Evolutionary conservation across 2,888 invertebrate species (phyloP), one percentile per base, ranked within the genome.

Genomic region (Caenorhabditis sp.): DNA sequence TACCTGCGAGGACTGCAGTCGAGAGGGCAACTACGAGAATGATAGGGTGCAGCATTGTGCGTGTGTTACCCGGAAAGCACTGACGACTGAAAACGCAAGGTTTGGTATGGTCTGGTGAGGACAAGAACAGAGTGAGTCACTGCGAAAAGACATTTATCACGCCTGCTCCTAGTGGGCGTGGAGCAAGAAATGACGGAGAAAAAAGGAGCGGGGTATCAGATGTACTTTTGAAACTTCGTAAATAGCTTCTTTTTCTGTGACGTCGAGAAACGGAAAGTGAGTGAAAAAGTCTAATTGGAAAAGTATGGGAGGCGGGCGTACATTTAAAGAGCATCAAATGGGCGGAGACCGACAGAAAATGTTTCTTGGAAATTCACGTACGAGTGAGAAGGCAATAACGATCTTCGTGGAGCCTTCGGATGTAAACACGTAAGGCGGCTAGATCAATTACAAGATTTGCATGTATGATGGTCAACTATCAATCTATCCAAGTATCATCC

Each of bases 51-150:
- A 76, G 52, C 76, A 76, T 76, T 45, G 66, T 74, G 74, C 74
- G 66, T 62, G 66, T 70, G 76, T 70, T 76, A 76, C 76, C 76
- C 76, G 70, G 58, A 59, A 62, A 76, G 70, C 76, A 70, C 76
- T 61, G 66, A 75, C 61, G 63, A 68, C 68, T 75, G 75, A 37
- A 75, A 75, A 35, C 26, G 27, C 22, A 22, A 20, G 35, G 32
- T 20, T n/a, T 27, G 15, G 26, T 53, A 27, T 22, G 41, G 30
- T 15, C n/a, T 32, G 15, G 9, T 30, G 32, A 39, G 22, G 24
- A 9, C 15, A 37, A 24, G 35, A 11, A 59, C n/a, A 32, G 11
- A 11, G 41, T 53, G 70, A 53, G 61, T 59, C 59, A 59, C 48
- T 45, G 9, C 24, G 37, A 13, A 15, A 26, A 24, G 41, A 30